These are phyloP conservation scores for Lethocerus indicus DNA, from an alignment of 1,140 invertebrate species.

Conservation along the genomic window DNA sequence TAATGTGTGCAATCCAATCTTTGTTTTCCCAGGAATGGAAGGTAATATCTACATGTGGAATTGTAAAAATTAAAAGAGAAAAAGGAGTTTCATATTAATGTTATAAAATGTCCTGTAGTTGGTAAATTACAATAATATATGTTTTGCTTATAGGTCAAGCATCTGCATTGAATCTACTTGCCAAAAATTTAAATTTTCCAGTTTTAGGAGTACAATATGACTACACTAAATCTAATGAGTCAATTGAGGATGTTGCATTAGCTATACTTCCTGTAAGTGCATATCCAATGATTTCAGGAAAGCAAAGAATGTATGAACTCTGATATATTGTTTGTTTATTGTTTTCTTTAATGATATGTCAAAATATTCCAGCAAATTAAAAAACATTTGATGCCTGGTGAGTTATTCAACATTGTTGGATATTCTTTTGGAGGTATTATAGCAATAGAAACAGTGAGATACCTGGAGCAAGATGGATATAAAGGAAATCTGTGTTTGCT, in stretches of 20 bases:
- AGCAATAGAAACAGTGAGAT: constrained; percentile 31
- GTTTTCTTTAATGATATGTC: no score
- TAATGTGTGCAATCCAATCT: constrained; percentile 26
- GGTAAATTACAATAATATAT: no score
- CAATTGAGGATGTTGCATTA: constrained; percentile 21
- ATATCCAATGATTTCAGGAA: background rate
- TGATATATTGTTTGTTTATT: no score
- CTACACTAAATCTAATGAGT: constrained; percentile 20
- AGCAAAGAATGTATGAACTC: no score
- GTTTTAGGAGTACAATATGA: constrained; percentile 47
- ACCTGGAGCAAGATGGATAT: constrained; percentile 36
- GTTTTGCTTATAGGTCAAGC: constrained; percentile 29
- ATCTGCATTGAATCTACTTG: constrained; percentile 34
- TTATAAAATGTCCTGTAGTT: no score
- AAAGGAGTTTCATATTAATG: no score
- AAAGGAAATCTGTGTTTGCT: constrained; percentile 23
- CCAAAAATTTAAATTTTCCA: constrained; percentile 36
- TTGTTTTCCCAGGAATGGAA: constrained; percentile 69
- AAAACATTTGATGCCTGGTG: no score
- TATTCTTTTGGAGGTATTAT: constrained; percentile 47
- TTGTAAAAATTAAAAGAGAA: background rate
- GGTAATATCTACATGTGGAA: constrained; percentile 18
- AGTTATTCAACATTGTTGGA: constrained; percentile 37
- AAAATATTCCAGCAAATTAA: no score
- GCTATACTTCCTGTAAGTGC: constrained; percentile 24